Evolutionary conservation across 2,113 vertebrate genomes (phyloP).

Genomic region (Ictidomys tridecemlineatus): DNA sequence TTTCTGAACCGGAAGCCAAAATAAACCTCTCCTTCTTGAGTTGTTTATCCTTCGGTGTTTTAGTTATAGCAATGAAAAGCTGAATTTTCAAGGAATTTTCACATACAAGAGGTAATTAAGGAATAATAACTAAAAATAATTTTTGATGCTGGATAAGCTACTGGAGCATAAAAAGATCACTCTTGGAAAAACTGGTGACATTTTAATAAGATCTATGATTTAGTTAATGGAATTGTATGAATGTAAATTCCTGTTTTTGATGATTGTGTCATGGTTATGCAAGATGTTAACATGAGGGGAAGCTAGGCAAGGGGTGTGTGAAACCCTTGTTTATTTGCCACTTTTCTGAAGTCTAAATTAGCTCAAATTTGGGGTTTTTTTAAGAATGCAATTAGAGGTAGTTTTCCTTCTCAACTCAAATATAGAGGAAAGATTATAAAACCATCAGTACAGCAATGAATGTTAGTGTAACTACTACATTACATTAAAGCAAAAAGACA

Average conservation of each 20-base stretch:
- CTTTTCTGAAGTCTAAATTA: not conserved
- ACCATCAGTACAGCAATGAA: not conserved
- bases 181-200: not conserved
- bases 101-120: not conserved
- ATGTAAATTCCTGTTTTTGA: not conserved
- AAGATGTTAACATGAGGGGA: too few species aligned
- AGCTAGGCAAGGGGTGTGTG: not conserved
- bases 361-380: not conserved
- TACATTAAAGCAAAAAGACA: not conserved
- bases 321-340: not conserved
- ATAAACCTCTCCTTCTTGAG: too few species aligned
- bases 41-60: too few species aligned
- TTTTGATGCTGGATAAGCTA: not conserved
- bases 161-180: not conserved
- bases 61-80: too few species aligned
- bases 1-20: too few species aligned
- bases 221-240: not conserved
- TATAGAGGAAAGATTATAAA: not conserved
- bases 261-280: too few species aligned
- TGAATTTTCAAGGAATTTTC: not conserved
- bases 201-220: not conserved
- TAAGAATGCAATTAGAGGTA: not conserved
- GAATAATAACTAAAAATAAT: not conserved
- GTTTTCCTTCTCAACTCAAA: not conserved
- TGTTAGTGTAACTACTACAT: not conserved